Percentiles rank a stretch among this genome's conserved stretches.
Evolutionary conservation across 2,113 vertebrate species (phyloP).

Genomic region (Muntiacus muntjak): DNA sequence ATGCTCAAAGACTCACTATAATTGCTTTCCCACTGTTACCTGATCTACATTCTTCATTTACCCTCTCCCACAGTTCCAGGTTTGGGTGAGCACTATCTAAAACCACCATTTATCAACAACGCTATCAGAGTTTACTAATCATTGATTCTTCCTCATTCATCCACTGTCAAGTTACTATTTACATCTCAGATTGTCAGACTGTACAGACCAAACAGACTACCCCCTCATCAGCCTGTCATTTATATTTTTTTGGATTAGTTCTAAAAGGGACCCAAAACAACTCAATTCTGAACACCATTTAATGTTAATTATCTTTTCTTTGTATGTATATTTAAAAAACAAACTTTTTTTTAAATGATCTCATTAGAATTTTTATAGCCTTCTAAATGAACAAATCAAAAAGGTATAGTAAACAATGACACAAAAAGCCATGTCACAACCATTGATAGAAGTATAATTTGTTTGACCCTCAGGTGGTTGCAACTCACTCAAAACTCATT

Average conservation of each 20-base stretch:
- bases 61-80: slow-evolving; percentile 46
- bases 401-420: background rate
- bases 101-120: slow-evolving; percentile 40
- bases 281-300: background rate
- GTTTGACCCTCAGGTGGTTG: background rate
- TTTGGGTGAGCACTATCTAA: slow-evolving; percentile 18
- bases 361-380: background rate
- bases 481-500: background rate
- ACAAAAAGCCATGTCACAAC: background rate
- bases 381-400: slow-evolving; percentile 2
- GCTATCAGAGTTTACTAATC: slow-evolving; percentile 55
- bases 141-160: slow-evolving; percentile 73
- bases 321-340: background rate
- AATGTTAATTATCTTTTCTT: background rate
- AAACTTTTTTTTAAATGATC: background rate
- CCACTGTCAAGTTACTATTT: slow-evolving; percentile 67
- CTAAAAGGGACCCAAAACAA: background rate
- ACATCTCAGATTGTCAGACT: slow-evolving; percentile 55
- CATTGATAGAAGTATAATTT: background rate
- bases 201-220: slow-evolving; percentile 59
- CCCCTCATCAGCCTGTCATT: background rate
- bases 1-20: background rate
- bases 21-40: background rate
- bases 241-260: slow-evolving; percentile 50
- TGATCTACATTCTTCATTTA: background rate